Conservation (phyloP, 2,797 vertebrate species). For the Tadarida brasiliensis region DNA sequence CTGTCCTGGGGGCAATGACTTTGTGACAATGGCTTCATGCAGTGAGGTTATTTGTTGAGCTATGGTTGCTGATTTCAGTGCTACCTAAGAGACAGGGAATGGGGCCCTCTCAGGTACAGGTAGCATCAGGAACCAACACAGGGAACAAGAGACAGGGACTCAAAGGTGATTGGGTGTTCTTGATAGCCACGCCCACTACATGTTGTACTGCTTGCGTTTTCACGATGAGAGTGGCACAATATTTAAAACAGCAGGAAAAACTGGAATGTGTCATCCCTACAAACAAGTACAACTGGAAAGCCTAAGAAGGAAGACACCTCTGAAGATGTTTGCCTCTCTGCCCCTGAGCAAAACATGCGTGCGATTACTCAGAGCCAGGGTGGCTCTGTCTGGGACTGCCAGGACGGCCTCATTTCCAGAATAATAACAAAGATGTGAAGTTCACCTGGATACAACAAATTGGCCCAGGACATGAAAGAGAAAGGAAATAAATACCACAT, state of each 20-base stretch:
- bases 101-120: background rate
- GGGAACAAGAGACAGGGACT: background rate
- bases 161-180: background rate
- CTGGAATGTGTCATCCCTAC: background rate
- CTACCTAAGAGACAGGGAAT: background rate
- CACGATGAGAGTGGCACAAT: background rate
- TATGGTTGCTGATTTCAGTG: background rate
- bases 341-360: background rate
- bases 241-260: background rate
- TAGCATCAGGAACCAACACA: too few relatives aligned
- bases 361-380: background rate
- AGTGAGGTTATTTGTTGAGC: background rate
- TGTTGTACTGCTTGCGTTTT: background rate
- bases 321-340: background rate
- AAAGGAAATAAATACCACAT: background rate
- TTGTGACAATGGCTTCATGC: background rate
- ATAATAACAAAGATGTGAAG: constrained; percentile 6
- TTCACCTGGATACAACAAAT: constrained; percentile 49
- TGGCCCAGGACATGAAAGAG: background rate
- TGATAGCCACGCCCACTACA: fast-evolving
- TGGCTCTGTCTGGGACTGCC: background rate
- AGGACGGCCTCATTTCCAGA: constrained; percentile 38
- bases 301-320: background rate
- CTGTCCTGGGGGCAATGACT: background rate
- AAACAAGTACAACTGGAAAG: background rate